These are phyloP conservation scores for Drosophila repletoides DNA, from an alignment of 1,140 invertebrate genomes.

Conservation along the genomic window DNA sequence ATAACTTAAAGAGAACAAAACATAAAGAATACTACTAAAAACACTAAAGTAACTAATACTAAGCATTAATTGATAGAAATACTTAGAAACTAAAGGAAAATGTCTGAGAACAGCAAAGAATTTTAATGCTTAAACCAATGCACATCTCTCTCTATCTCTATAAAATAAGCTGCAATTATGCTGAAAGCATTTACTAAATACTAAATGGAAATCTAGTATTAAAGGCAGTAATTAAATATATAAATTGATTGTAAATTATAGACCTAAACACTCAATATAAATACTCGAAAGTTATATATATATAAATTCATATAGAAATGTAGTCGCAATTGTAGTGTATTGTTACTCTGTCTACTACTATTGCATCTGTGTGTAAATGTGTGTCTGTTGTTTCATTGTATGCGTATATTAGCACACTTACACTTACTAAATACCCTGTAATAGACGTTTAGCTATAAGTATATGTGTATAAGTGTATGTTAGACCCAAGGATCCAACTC, in stretches of 20 bases:
- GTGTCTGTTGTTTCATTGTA: constrained; percentile 26
- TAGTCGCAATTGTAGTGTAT: constrained; percentile 54
- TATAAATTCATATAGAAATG: neutral
- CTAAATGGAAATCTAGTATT: neutral
- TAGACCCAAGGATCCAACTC: too few species aligned
- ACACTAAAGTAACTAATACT: constrained; percentile 4
- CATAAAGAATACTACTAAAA: constrained; percentile 11
- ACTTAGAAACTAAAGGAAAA: constrained; percentile 35
- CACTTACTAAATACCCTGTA: neutral
- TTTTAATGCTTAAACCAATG: constrained; percentile 28
- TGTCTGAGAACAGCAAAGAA: constrained; percentile 27
- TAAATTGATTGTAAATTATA: constrained; percentile 40
- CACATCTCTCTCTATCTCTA: too few species aligned
- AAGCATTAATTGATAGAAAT: constrained; percentile 24
- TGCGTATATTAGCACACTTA: constrained; percentile 2
- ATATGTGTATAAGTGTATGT: constrained; percentile 16
- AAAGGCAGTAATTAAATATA: constrained; percentile 39
- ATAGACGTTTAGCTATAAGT: constrained; percentile 17
- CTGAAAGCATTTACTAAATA: constrained; percentile 67
- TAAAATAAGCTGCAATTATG: constrained; percentile 59
- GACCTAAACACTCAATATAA: neutral
- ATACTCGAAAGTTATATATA: too few species aligned
- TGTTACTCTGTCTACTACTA: constrained; percentile 65
- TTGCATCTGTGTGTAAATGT: constrained; percentile 9
- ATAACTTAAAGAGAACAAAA: constrained; percentile 53